Evolutionary conservation across 2,797 vertebrate species (phyloP), one percentile per base, ranked within the genome.

Genomic region (Oreortyx pictus): DNA sequence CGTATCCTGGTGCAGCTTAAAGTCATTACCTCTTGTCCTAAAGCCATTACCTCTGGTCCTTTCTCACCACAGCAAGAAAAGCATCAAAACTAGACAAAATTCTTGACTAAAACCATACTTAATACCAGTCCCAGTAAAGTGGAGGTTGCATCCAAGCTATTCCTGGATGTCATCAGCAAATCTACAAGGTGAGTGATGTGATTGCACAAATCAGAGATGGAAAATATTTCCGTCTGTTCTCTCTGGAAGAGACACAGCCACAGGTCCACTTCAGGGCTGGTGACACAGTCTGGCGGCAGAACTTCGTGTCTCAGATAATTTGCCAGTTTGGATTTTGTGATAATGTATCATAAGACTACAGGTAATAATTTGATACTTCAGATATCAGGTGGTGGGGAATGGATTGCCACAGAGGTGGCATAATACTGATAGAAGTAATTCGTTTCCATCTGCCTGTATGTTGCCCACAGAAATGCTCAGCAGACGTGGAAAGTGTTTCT

Each of bases 401-500:
- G 70, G 79, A 57, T 44, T 0, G 0, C 35, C 54, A 37, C 19
- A 54, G 35, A 70, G 14, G 29, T 60, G 62, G 52, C 39, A 50
- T 5, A 19, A 6, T n/a, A 33, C 18, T 0, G 0, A 29, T 7
- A 46, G 61, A 90, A 43, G 77, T 20, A 37, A 35, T 87, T 46
- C 9, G 8, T 77, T 91, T 94, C 52, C 33, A 29, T 37, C 44
- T 33, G 19, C 56, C 56, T 27, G 10, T 61, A 43, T 64, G 86
- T 93, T 87, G 31, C 39, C 33, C 49, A 57, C 33, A 56, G 64
- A 85, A 81, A 77, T 1, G 1, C 27, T 60, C 39, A 43, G 47
- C 56, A 65, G 23, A 92, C 76, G 60, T 20, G 56, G 31, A 60
- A 90, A 81, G 24, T 56, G 22, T 29, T 92, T 57, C 39, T 80